phyloP scores from a whole-genome alignment of 2,113 vertebrate genomes.

The Varanus komodoensis region DNA sequence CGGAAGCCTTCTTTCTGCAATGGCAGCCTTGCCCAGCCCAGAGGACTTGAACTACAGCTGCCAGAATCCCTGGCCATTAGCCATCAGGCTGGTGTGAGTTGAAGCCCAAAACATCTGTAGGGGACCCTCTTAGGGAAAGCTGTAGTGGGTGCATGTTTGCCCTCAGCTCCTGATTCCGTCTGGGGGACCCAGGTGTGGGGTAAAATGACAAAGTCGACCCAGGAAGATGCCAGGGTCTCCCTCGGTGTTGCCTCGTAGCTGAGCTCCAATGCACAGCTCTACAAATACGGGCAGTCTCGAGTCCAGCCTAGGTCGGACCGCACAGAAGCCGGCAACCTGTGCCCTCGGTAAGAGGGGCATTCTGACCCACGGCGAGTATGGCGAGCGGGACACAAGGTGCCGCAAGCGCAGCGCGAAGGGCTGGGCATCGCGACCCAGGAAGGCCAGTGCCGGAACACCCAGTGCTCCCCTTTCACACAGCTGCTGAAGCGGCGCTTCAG shows the following conservation, averaged over 20 bases:
- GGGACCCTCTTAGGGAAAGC: no score
- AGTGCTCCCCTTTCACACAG: neutral
- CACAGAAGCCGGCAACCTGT: neutral
- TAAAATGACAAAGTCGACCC: no score
- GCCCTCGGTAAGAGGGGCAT: neutral
- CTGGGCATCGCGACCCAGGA: no score
- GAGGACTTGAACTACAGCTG: neutral
- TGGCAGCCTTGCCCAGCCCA: neutral
- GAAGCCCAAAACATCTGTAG: neutral
- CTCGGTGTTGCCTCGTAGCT: neutral
- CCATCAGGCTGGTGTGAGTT: neutral
- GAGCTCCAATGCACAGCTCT: no score
- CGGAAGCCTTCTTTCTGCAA: no score
- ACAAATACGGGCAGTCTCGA: neutral
- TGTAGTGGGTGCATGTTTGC: no score
- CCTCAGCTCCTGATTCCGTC: no score
- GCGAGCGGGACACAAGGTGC: no score
- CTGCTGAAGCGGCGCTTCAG: neutral
- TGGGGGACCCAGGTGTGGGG: no score
- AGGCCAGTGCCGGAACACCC: neutral
- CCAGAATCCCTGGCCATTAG: neutral
- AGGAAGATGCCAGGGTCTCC: neutral
- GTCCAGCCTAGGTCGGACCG: neutral
- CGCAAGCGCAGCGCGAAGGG: no score
- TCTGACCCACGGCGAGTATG: neutral